A percentile compares a stretch with the other conserved stretches of the same genome.
Evolutionary conservation across 35 echinoderm and acorn worm genomes (phyloP).

Genomic region (Patiria miniata): DNA sequence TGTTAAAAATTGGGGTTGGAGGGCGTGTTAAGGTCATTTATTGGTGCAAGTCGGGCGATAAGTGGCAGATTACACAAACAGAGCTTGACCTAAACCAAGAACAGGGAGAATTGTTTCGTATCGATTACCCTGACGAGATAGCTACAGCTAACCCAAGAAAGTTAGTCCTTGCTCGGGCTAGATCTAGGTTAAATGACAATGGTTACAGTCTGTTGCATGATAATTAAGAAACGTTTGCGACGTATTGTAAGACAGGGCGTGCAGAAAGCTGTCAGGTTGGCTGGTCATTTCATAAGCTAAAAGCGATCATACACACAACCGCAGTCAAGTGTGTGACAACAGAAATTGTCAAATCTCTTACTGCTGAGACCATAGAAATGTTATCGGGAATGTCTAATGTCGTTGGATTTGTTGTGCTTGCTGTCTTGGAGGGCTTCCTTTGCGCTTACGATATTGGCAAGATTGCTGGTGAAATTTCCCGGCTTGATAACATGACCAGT

Average conservation of each 20-base stretch:
- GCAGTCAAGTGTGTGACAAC: neutral
- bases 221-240: no score
- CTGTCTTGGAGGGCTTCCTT: neutral
- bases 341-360: neutral
- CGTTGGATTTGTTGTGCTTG: neutral
- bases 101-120: no score
- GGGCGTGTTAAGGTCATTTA: slow-evolving; percentile 13
- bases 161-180: slow-evolving; percentile 33
- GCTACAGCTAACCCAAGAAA: neutral
- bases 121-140: slow-evolving; percentile 18
- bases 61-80: neutral
- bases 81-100: neutral
- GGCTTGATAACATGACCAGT: neutral
- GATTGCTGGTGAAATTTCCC: no score
- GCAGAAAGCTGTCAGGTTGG: neutral
- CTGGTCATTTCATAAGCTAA: neutral
- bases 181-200: neutral
- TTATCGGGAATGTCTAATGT: neutral
- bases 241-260: no score
- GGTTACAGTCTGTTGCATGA: slow-evolving; percentile 23
- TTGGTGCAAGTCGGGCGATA: neutral
- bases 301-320: neutral
- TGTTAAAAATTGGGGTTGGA: neutral
- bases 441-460: neutral
- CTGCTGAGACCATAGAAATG: neutral